Evolutionary conservation across 2,113 vertebrate genomes (phyloP).

Genomic region (Rhombomys opimus): DNA sequence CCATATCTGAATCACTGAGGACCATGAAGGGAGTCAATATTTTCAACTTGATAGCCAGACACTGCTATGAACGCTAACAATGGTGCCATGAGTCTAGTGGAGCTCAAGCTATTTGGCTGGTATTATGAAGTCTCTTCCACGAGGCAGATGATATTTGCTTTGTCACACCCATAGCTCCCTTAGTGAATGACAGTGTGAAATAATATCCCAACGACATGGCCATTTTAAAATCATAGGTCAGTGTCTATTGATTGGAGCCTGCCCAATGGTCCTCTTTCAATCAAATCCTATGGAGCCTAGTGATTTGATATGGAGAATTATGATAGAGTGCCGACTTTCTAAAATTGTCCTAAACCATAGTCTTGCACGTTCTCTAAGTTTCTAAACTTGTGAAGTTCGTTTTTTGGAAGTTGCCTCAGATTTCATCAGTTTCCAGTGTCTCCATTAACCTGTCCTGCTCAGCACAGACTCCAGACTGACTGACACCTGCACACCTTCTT

Average conservation of each 20-base stretch:
- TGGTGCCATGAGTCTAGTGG: conserved; percentile 3
- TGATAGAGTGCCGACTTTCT: not conserved
- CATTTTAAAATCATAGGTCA: conserved; percentile 31
- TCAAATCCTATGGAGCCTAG: not conserved
- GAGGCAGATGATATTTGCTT: conserved; percentile 19
- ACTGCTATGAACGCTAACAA: not conserved
- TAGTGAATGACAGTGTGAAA: conserved; percentile 3
- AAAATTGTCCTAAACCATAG: conserved; percentile 51
- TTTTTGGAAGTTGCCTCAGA: conserved; percentile 56
- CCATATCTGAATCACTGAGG: conserved; percentile 30
- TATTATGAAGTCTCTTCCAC: not conserved
- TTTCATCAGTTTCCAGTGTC: conserved; percentile 64
- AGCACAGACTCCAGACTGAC: conserved; percentile 66
- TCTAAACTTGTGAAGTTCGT: conserved; percentile 49
- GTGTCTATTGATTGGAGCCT: not conserved
- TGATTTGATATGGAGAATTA: conserved; percentile 30
- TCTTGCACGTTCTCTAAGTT: conserved; percentile 1
- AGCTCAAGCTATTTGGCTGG: conserved; percentile 13
- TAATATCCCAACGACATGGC: conserved; percentile 24
- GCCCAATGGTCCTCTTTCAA: not conserved
- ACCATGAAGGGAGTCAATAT: not conserved
- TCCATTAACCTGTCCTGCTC: conserved; percentile 63
- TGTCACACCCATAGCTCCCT: not conserved
- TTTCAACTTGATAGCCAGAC: not conserved
- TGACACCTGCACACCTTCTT: conserved; percentile 59